Conservation (phyloP, 2,888 invertebrate species). For the Chymomyza procnemis region DNA sequence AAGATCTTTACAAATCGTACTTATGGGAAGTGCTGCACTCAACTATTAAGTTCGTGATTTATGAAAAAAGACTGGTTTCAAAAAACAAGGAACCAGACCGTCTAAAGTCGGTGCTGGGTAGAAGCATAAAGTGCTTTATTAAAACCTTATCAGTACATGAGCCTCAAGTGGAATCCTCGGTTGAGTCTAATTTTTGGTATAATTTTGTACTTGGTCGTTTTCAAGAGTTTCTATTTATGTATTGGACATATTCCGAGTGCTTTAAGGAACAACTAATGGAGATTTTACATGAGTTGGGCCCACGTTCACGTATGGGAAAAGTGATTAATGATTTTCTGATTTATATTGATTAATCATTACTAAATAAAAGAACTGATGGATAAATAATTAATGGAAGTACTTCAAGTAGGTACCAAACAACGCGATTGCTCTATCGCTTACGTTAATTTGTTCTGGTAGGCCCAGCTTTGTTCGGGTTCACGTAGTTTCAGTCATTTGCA, state of each 20-base stretch:
- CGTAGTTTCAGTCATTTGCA: too few relatives aligned
- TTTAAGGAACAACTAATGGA: conserved; percentile 22
- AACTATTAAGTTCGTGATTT: conserved; percentile 15
- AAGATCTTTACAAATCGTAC: conserved; percentile 45
- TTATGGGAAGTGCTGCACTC: conserved; percentile 44
- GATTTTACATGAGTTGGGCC: background rate
- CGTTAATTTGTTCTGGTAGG: too few relatives aligned
- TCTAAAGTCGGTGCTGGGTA: conserved; percentile 27
- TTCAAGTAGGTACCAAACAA: too few relatives aligned
- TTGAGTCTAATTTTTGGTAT: conserved; percentile 33
- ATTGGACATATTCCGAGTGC: conserved; percentile 19
- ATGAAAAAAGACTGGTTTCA: background rate
- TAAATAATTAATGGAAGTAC: too few relatives aligned
- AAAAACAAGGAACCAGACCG: background rate
- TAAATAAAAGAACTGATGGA: too few relatives aligned
- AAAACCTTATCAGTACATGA: conserved; percentile 21
- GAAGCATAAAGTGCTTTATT: conserved; percentile 16
- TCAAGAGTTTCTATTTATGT: conserved; percentile 34
- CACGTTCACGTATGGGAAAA: background rate
- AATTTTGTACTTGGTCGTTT: conserved; percentile 46
- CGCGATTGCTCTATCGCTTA: too few relatives aligned
- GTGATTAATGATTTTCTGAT: background rate
- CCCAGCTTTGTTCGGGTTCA: too few relatives aligned
- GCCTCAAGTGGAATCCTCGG: background rate
- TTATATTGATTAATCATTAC: background rate